Conservation (phyloP, 2,797 vertebrate genomes). For the Gephyroberyx darwinii region DNA sequence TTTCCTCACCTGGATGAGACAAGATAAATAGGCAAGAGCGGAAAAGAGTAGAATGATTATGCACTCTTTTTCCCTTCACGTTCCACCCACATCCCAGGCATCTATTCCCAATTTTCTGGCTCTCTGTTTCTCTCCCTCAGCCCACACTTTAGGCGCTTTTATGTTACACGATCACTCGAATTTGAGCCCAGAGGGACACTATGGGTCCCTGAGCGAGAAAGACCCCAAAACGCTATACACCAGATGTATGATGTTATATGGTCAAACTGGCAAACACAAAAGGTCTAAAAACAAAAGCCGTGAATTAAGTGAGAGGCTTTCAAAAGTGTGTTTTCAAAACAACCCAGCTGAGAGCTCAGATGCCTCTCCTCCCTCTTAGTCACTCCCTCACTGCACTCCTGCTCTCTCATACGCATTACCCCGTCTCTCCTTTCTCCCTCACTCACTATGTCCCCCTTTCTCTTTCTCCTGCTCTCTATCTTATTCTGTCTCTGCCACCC, state of each 20-base stretch:
- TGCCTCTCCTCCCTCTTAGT: constrained; percentile 80
- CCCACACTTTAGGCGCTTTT: constrained; percentile 89
- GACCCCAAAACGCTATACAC: constrained; percentile 92
- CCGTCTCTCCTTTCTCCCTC: constrained; percentile 63
- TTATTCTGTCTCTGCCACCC: constrained; percentile 69
- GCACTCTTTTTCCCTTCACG: constrained; percentile 80
- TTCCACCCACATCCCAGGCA: constrained; percentile 69
- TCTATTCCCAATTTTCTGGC: constrained; percentile 73
- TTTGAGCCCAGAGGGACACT: constrained; percentile 89
- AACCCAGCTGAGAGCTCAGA: constrained; percentile 95
- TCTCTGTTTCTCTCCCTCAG: constrained; percentile 76
- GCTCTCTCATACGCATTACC: constrained; percentile 49
- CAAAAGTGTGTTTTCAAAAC: constrained; percentile 99
- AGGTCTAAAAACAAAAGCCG: constrained; percentile 93
- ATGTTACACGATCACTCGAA: constrained; percentile 89
- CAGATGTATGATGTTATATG: constrained; percentile 99
- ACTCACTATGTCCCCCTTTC: constrained; percentile 69
- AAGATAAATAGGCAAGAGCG: constrained; percentile 62
- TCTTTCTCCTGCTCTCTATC: constrained; percentile 55
- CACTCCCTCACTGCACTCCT: constrained; percentile 68
- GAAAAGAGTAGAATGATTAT: constrained; percentile 84
- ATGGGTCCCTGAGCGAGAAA: constrained; percentile 90
- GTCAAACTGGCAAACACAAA: constrained; percentile 99
- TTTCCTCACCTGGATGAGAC: constrained; percentile 23
- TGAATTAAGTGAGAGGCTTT: constrained; percentile 97